phyloP scores from a whole-genome alignment of 2,888 invertebrate species.

The Brachyopa scutellaris region DNA sequence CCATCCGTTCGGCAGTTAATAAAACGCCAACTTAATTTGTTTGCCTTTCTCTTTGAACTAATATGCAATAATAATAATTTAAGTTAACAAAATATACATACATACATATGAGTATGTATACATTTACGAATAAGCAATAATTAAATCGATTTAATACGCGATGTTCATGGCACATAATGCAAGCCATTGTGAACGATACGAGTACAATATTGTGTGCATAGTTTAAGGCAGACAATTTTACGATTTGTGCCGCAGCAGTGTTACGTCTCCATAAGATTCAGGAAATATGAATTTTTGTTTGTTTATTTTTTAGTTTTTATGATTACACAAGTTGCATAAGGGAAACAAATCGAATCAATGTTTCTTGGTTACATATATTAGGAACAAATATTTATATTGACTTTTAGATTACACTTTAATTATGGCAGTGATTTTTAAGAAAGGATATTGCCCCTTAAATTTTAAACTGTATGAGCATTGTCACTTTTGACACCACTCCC shows the following conservation, averaged over 20 bases:
- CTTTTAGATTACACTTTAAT: too few relatives aligned
- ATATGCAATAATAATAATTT: constrained; percentile 5
- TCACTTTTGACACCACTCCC: too few relatives aligned
- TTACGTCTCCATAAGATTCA: not conserved
- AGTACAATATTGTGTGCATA: not conserved
- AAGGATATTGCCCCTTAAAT: too few relatives aligned
- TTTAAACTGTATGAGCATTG: too few relatives aligned
- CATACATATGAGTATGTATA: too few relatives aligned
- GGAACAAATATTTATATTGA: too few relatives aligned
- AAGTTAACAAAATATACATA: not conserved
- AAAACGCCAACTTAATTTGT: constrained; percentile 30
- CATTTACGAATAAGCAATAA: too few relatives aligned
- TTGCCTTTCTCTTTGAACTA: constrained; percentile 12
- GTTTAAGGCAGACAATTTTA: not conserved
- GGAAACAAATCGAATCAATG: too few relatives aligned
- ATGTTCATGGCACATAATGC: not conserved
- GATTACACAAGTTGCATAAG: not conserved
- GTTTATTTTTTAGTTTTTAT: constrained; percentile 1
- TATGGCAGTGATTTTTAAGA: too few relatives aligned
- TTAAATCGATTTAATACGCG: constrained; percentile 9
- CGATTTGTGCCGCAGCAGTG: not conserved
- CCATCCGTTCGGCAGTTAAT: constrained; percentile 21
- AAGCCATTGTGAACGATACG: not conserved
- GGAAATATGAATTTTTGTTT: too few relatives aligned
- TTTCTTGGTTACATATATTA: not conserved